Conservation (phyloP, 1,140 invertebrate species). For the Augochlora pura region DNA sequence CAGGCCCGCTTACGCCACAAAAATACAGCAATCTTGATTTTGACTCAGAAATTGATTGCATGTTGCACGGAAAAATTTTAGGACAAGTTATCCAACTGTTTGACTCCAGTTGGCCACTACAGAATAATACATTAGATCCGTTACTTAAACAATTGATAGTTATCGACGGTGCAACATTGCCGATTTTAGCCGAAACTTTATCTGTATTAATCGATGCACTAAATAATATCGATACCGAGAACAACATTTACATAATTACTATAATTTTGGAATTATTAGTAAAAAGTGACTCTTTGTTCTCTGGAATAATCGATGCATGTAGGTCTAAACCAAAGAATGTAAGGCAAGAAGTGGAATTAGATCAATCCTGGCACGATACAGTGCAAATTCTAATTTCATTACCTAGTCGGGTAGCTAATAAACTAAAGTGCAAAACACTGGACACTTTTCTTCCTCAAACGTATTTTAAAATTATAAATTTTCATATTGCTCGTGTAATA, state of each 20-base stretch:
- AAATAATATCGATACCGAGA: slow-evolving; percentile 73
- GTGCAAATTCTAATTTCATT: slow-evolving; percentile 84
- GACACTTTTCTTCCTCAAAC: slow-evolving; percentile 82
- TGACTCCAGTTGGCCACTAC: slow-evolving; percentile 80
- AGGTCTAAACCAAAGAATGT: slow-evolving; percentile 37
- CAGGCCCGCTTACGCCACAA: slow-evolving; percentile 84
- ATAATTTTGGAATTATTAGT: slow-evolving; percentile 79
- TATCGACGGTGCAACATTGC: slow-evolving; percentile 79
- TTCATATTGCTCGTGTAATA: slow-evolving; percentile 82
- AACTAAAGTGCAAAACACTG: slow-evolving; percentile 80
- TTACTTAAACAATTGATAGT: slow-evolving; percentile 76
- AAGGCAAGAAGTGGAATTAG: slow-evolving; percentile 61
- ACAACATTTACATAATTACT: slow-evolving; percentile 71
- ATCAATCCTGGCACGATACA: slow-evolving; percentile 79
- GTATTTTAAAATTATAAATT: slow-evolving; percentile 82
- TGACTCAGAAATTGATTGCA: slow-evolving; percentile 71
- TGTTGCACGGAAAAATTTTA: slow-evolving; percentile 78
- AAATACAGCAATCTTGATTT: slow-evolving; percentile 80
- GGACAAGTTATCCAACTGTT: slow-evolving; percentile 78
- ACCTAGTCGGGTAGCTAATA: slow-evolving; percentile 86
- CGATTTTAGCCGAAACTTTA: slow-evolving; percentile 80
- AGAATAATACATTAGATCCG: slow-evolving; percentile 70
- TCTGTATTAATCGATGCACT: slow-evolving; percentile 77
- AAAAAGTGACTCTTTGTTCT: slow-evolving; percentile 82
- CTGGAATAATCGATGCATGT: slow-evolving; percentile 76